These are phyloP conservation scores for Malacoctenus gilli DNA, from an alignment of 2,797 vertebrate species.

Conservation along the genomic window DNA sequence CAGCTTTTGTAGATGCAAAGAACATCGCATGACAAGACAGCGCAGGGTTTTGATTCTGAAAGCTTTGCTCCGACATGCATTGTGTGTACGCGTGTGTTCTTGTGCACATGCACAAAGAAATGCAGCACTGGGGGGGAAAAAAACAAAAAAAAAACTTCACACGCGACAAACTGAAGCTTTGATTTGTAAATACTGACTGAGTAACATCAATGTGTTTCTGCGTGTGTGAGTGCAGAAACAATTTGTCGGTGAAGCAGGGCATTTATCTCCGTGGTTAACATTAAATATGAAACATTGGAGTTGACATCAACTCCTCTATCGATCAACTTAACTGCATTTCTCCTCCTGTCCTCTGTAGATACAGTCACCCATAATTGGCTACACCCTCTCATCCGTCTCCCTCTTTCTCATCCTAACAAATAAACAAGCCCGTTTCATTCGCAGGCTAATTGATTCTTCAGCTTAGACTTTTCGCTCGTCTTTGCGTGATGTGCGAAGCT, in stretches of 20 bases:
- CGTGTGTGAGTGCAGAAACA: conserved; percentile 8
- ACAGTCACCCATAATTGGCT: conserved; percentile 34
- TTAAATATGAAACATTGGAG: conserved; percentile 39
- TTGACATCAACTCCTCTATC: conserved; percentile 31
- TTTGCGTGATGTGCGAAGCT: conserved; percentile 35
- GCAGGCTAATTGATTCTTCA: conserved; percentile 39
- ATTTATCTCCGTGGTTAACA: conserved; percentile 33
- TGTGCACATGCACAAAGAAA: conserved; percentile 9
- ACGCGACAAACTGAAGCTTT: conserved; percentile 25
- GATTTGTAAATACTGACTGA: conserved; percentile 35
- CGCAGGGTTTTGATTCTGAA: conserved; percentile 40
- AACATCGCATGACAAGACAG: conserved; percentile 39
- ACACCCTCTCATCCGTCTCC: conserved; percentile 19
- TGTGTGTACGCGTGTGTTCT: conserved; percentile 15
- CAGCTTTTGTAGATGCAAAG: conserved; percentile 38
- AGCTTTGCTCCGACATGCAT: conserved; percentile 33
- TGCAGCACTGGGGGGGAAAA: conserved; percentile 8
- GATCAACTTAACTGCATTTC: conserved; percentile 28
- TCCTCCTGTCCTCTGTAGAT: conserved; percentile 20
- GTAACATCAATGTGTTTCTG: conserved; percentile 22
- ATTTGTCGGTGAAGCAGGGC: conserved; percentile 33
- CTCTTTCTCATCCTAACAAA: conserved; percentile 32
- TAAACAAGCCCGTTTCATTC: conserved; percentile 44
- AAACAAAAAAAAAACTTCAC: conserved; percentile 27
- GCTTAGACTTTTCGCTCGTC: conserved; percentile 29